Conservation (phyloP, 2,888 invertebrate species). For the Erpobdella octoculata region DNA sequence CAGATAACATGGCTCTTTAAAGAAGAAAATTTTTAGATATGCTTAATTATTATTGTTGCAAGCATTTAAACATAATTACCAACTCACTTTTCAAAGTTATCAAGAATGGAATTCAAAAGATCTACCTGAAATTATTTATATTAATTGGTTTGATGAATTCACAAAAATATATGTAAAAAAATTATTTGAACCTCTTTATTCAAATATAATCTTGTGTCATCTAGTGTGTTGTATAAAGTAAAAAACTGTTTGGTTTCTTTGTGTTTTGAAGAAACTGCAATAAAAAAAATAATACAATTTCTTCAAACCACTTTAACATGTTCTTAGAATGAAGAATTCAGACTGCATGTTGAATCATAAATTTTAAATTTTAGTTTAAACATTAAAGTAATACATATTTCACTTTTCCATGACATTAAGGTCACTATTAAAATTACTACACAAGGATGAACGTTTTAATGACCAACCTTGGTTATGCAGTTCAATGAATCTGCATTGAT, state of each 20-base stretch:
- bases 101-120: slow-evolving; percentile 53
- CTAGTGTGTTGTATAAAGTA: slow-evolving; percentile 85
- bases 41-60: background rate
- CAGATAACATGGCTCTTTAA: slow-evolving; percentile 71
- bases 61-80: background rate
- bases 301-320: background rate
- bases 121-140: slow-evolving; percentile 49
- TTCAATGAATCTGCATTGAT: slow-evolving; percentile 88
- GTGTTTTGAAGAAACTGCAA: slow-evolving; percentile 79
- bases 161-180: slow-evolving; percentile 54
- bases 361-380: too few relatives aligned
- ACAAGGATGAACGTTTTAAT: too few relatives aligned
- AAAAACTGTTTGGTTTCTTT: slow-evolving; percentile 96
- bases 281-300: background rate
- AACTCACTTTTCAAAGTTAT: slow-evolving; percentile 52
- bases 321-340: too few relatives aligned
- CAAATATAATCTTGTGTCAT: slow-evolving; percentile 85
- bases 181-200: slow-evolving; percentile 81
- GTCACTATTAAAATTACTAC: too few relatives aligned
- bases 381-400: too few relatives aligned
- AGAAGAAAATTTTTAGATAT: background rate
- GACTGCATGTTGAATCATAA: too few relatives aligned
- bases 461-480: slow-evolving; percentile 72
- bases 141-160: too few relatives aligned
- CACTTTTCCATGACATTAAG: too few relatives aligned